These are phyloP conservation scores for Alligator sinensis DNA, from an alignment of 2,113 vertebrate genomes.

Conservation along the genomic window DNA sequence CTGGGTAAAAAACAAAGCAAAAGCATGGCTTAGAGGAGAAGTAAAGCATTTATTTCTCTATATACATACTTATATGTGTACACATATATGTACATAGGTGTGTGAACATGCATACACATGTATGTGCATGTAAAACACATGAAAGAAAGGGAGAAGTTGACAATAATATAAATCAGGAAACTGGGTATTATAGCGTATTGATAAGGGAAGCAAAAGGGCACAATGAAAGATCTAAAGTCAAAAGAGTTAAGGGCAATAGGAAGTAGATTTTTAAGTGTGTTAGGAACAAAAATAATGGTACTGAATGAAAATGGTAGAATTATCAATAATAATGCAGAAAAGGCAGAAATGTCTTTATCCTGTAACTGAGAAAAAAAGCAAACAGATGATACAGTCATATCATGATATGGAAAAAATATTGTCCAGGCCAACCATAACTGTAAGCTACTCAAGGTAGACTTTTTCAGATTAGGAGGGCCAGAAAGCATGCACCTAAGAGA, in stretches of 20 bases:
- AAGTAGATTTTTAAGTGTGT: neutral
- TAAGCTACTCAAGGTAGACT: conserved; percentile 46
- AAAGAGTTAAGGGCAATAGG: neutral
- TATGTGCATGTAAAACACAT: rapidly evolving
- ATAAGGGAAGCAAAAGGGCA: neutral
- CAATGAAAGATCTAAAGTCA: neutral
- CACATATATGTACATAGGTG: neutral
- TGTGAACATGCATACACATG: neutral
- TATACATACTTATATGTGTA: neutral
- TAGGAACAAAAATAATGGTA: neutral
- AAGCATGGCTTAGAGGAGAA: neutral
- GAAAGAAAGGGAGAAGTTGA: neutral
- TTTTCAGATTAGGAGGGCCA: neutral
- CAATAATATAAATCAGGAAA: neutral
- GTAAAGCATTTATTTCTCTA: neutral
- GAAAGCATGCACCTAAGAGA: conserved; percentile 43
- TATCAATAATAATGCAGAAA: neutral
- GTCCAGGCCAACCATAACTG: neutral
- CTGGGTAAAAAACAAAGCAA: neutral
- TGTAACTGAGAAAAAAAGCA: neutral
- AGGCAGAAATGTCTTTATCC: neutral
- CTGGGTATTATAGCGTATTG: neutral
- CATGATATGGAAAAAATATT: conserved; percentile 47
- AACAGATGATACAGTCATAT: neutral
- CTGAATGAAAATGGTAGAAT: neutral